phyloP scores from a whole-genome alignment of 2,888 invertebrate species.

The Herminia tarsipennalis region DNA sequence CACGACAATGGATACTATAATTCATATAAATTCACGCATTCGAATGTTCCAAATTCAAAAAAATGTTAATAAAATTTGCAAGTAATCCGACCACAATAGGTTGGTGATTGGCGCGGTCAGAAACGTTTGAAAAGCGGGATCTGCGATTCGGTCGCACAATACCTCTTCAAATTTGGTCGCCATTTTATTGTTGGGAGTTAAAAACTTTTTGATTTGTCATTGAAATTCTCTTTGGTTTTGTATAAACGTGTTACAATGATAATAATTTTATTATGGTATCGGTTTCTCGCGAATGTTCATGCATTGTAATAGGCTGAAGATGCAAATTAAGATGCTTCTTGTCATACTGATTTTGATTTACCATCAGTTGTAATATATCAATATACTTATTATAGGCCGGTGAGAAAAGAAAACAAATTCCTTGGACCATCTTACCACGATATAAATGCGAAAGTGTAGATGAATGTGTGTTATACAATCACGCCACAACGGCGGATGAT shows the following conservation, averaged over 20 bases:
- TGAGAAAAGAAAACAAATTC: too few species aligned
- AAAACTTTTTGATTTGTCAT: constrained; percentile 53
- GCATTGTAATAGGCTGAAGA: neutral
- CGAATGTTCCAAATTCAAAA: constrained; percentile 18
- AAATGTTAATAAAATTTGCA: constrained; percentile 69
- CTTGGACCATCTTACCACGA: too few species aligned
- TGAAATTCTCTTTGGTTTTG: constrained; percentile 31
- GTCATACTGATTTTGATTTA: neutral
- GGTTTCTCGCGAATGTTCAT: constrained; percentile 1
- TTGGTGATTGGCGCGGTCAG: constrained; percentile 64
- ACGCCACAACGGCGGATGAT: too few species aligned
- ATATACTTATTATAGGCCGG: too few species aligned
- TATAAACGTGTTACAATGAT: constrained; percentile 5
- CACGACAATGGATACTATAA: constrained; percentile 41
- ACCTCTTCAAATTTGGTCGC: constrained; percentile 53
- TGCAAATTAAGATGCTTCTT: neutral
- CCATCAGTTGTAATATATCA: too few species aligned
- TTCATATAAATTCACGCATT: constrained; percentile 17
- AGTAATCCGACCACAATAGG: constrained; percentile 74
- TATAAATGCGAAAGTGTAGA: too few species aligned
- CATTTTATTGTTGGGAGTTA: constrained; percentile 42
- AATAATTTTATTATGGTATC: neutral
- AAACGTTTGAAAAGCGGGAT: constrained; percentile 40
- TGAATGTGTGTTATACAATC: too few species aligned
- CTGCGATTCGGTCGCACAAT: constrained; percentile 55